Percentiles rank a stretch among this genome's conserved stretches.
Conservation (phyloP, 2,113 vertebrate species). For the Hypanus sabinus region DNA sequence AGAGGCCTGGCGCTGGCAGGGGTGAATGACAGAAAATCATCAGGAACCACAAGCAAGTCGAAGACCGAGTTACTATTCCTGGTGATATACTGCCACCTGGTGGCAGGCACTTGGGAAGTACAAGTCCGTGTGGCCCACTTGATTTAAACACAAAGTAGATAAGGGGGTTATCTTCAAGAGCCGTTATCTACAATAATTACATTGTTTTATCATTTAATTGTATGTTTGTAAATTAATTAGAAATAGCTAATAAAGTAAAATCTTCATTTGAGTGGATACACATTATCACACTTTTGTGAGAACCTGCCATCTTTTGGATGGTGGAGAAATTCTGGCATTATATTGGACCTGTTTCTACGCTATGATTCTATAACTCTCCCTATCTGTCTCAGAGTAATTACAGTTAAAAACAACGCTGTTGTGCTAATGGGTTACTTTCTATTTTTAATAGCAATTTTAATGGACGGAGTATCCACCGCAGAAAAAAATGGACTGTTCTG, state of each 20-base stretch:
- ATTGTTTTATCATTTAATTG: neutral
- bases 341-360: no score
- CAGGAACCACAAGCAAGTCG: neutral
- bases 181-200: neutral
- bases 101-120: neutral
- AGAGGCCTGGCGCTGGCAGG: no score
- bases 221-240: neutral
- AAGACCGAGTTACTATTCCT: neutral
- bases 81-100: neutral
- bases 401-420: neutral
- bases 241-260: neutral
- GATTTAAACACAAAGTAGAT: neutral
- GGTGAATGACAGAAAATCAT: no score
- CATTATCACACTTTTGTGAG: neutral
- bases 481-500: neutral
- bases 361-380: no score
- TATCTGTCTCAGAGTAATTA: neutral
- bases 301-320: neutral
- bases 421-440: neutral
- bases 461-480: neutral
- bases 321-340: no score
- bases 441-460: neutral
- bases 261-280: neutral
- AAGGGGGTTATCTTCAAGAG: neutral
- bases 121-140: neutral